Evolutionary conservation across 2,797 vertebrate species (phyloP).

Genomic region (Eremophila alpestris): DNA sequence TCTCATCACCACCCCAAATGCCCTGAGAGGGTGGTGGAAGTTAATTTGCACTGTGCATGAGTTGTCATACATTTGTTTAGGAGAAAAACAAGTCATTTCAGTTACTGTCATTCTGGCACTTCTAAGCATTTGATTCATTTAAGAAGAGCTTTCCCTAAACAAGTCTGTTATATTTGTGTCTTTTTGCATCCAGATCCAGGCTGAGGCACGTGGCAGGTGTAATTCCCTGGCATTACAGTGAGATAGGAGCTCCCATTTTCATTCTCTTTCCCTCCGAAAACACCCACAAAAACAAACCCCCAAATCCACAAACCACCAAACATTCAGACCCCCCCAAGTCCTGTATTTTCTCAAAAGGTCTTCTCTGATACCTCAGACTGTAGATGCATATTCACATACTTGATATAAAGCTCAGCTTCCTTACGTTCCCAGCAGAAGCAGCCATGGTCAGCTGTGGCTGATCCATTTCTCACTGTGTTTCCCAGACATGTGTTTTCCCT

Average conservation of each 20-base stretch:
- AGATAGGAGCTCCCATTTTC: not conserved
- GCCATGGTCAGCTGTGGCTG: not conserved
- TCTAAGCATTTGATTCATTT: not conserved
- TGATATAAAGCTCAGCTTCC: not conserved
- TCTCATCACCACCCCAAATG: not conserved
- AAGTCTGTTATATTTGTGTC: not conserved
- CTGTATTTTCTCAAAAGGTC: not conserved
- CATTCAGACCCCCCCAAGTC: rapidly evolving
- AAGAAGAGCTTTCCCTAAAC: not conserved
- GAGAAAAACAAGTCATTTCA: constrained; percentile 1
- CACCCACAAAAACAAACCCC: rapidly evolving
- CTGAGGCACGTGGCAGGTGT: not conserved
- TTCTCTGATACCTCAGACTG: not conserved
- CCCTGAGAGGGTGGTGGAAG: not conserved
- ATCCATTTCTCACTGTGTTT: not conserved
- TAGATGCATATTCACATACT: not conserved
- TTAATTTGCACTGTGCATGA: not conserved
- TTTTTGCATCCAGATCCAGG: not conserved
- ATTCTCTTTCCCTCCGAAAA: not conserved
- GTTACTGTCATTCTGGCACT: not conserved
- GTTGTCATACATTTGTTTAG: not conserved
- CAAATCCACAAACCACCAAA: not conserved
- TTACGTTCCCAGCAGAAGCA: not conserved
- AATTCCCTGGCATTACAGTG: not conserved
- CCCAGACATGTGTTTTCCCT: not conserved